phyloP scores from a whole-genome alignment of 2,888 invertebrate genomes.

The Synanthedon tipuliformis region DNA sequence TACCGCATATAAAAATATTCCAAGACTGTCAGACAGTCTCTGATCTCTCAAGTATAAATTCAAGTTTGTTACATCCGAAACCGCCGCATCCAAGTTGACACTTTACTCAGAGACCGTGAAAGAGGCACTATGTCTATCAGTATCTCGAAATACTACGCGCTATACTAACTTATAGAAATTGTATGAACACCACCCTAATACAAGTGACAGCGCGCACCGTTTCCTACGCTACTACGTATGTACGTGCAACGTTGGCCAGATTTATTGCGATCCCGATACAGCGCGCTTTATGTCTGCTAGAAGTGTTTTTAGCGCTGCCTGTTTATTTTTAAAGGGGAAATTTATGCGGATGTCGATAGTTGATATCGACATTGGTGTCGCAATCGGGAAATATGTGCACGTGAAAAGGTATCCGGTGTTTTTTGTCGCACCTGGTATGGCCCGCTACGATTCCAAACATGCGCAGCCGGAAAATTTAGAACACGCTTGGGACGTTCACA shows the following conservation, averaged over 20 bases:
- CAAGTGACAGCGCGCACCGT: neutral
- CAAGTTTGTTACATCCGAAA: too few relatives aligned
- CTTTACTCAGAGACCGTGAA: too few relatives aligned
- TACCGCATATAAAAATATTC: too few relatives aligned
- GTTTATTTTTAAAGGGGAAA: conserved; percentile 22
- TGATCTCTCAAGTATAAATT: too few relatives aligned
- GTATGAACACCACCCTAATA: neutral
- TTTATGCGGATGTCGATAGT: conserved; percentile 13
- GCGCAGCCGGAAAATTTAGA: too few relatives aligned
- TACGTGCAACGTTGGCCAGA: conserved; percentile 12
- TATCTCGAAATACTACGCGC: too few relatives aligned
- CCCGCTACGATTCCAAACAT: too few relatives aligned
- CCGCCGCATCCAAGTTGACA: too few relatives aligned
- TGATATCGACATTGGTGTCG: conserved; percentile 5
- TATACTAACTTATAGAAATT: too few relatives aligned
- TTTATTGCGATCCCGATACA: conserved; percentile 31
- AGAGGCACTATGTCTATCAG: too few relatives aligned
- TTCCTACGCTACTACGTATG: neutral
- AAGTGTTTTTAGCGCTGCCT: conserved; percentile 17
- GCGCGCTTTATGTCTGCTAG: conserved; percentile 20
- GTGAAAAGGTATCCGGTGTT: neutral
- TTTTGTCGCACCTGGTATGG: neutral
- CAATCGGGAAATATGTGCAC: neutral
- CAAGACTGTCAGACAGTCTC: too few relatives aligned
- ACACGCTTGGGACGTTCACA: too few relatives aligned